Conservation (phyloP, 2,888 invertebrate genomes). For the Drosophila anomalata region DNA sequence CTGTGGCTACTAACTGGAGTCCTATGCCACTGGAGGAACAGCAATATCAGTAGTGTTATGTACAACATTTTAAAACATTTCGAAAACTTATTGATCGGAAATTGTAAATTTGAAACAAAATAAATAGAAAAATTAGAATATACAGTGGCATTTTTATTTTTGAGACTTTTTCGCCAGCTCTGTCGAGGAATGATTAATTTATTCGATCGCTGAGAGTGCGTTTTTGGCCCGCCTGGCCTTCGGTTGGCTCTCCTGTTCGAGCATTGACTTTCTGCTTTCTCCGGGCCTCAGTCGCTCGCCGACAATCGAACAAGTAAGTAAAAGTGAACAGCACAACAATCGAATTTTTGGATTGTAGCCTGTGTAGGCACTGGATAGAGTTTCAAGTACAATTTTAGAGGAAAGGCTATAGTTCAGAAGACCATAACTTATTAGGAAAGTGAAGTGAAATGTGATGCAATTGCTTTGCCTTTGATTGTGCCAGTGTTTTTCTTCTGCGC, state of each 20-base stretch:
- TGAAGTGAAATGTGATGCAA: conserved; percentile 41
- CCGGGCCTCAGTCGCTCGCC: conserved; percentile 55
- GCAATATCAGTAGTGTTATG: background rate
- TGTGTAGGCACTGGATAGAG: background rate
- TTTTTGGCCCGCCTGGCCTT: conserved; percentile 7
- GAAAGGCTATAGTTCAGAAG: background rate
- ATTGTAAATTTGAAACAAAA: no score
- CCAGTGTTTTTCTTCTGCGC: conserved; percentile 13
- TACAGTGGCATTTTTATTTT: background rate
- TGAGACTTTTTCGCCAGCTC: background rate
- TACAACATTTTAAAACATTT: no score
- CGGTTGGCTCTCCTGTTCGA: conserved; percentile 13
- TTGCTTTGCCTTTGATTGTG: conserved; percentile 29
- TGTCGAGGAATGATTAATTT: conserved; percentile 20
- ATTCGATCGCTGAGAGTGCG: conserved; percentile 34
- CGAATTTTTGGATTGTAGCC: background rate
- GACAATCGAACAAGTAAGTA: conserved; percentile 45
- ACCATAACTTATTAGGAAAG: background rate
- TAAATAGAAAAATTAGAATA: background rate
- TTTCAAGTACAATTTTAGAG: conserved; percentile 10
- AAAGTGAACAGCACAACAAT: background rate
- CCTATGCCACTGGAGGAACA: no score
- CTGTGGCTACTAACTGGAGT: no score
- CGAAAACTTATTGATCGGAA: no score
- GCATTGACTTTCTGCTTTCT: conserved; percentile 35